Conservation (phyloP, 2,797 vertebrate species). For the Amniataba percoides region DNA sequence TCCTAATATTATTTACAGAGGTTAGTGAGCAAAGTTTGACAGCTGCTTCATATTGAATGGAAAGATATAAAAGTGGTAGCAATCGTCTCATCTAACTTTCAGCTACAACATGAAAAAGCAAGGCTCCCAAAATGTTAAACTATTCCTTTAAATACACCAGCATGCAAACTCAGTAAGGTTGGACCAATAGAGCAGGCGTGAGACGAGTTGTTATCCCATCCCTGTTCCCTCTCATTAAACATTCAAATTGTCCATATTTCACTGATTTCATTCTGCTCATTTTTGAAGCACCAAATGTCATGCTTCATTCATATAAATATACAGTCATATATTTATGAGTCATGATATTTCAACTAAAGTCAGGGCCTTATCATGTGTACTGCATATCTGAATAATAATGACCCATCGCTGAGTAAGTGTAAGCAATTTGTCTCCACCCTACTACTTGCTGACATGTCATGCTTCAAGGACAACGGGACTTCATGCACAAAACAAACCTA, state of each 20-base stretch:
- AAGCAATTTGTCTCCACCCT: conserved; percentile 27
- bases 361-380: not conserved
- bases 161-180: not conserved
- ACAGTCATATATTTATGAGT: conserved; percentile 5
- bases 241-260: conserved; percentile 10
- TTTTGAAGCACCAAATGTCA: not conserved
- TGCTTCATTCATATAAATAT: not conserved
- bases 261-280: conserved; percentile 9
- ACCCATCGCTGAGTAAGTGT: conserved; percentile 18
- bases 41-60: not conserved
- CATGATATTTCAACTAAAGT: conserved; percentile 1
- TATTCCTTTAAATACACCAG: conserved; percentile 1
- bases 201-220: not conserved
- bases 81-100: not conserved
- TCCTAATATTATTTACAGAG: too few species aligned
- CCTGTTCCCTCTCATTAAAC: conserved; percentile 20
- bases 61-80: not conserved
- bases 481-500: conserved; percentile 28
- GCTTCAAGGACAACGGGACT: conserved; percentile 39
- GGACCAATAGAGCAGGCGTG: not conserved
- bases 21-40: not conserved
- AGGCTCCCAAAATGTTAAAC: not conserved
- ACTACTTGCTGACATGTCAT: conserved; percentile 38
- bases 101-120: not conserved
- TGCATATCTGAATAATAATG: conserved; percentile 37